Conservation (phyloP, 1,140 invertebrate species). For the Drosophila funebris region DNA sequence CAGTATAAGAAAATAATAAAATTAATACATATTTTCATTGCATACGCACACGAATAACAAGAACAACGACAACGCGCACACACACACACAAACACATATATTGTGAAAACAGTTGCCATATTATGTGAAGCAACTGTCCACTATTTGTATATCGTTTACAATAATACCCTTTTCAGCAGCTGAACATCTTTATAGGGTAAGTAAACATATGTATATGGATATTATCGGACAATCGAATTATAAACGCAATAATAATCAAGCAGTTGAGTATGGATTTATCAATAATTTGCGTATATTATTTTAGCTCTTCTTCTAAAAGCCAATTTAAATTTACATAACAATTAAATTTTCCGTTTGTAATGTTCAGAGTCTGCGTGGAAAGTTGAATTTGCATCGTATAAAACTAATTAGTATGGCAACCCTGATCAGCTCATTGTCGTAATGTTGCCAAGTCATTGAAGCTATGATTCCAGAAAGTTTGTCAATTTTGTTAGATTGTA, state of each 20-base stretch:
- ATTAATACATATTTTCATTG: not conserved
- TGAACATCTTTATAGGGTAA: too few relatives aligned
- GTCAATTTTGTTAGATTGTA: too few relatives aligned
- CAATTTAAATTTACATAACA: too few relatives aligned
- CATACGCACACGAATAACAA: not conserved
- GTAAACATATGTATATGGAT: too few relatives aligned
- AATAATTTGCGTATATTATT: too few relatives aligned
- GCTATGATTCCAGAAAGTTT: too few relatives aligned
- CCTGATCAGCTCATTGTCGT: not conserved
- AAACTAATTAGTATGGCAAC: not conserved
- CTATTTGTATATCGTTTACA: slow-evolving; percentile 27
- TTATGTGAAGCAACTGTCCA: slow-evolving; percentile 48
- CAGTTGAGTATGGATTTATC: too few relatives aligned
- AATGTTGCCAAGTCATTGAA: not conserved
- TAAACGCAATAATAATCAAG: too few relatives aligned
- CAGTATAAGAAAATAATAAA: not conserved
- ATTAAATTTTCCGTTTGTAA: too few relatives aligned
- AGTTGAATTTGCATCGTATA: not conserved
- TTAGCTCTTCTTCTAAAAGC: too few relatives aligned
- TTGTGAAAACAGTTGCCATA: slow-evolving; percentile 22
- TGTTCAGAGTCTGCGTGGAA: not conserved
- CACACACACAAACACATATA: not conserved
- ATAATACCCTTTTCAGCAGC: not conserved
- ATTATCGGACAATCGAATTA: too few relatives aligned
- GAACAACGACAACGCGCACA: not conserved